phyloP scores from a whole-genome alignment of 2,113 vertebrate species.

The Ovis aries region DNA sequence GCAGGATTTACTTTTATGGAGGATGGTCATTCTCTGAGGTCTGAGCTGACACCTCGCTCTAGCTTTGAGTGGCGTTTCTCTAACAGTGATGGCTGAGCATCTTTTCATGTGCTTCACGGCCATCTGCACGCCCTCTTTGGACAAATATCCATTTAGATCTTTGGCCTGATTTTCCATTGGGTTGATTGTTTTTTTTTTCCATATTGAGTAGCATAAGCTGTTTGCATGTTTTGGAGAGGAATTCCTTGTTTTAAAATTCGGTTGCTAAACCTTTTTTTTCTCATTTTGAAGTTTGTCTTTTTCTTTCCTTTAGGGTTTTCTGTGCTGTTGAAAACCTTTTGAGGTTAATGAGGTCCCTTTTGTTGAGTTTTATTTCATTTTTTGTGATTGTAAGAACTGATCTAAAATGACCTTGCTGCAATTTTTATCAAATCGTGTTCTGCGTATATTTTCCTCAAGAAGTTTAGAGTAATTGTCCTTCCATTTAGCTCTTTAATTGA shows the following conservation, averaged over 20 bases:
- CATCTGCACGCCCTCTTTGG: neutral
- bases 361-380: neutral
- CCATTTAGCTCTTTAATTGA: neutral
- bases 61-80: neutral
- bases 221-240: neutral
- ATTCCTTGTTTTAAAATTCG: neutral
- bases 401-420: neutral
- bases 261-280: neutral
- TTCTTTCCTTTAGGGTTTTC: neutral
- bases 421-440: neutral
- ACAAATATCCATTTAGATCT: neutral
- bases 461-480: neutral
- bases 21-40: neutral
- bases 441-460: neutral
- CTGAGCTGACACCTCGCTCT: neutral
- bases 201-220: neutral
- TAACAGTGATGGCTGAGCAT: neutral
- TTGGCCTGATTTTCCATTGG: neutral
- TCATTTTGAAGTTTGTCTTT: neutral
- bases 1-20: neutral
- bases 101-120: neutral
- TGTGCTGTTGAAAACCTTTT: neutral
- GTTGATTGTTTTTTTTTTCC: neutral
- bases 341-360: neutral
- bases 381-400: neutral